A percentile compares a stretch with the other conserved stretches of the same genome.
Conservation (phyloP, 2,888 invertebrate species). For the Dicyrtomina minuta region DNA sequence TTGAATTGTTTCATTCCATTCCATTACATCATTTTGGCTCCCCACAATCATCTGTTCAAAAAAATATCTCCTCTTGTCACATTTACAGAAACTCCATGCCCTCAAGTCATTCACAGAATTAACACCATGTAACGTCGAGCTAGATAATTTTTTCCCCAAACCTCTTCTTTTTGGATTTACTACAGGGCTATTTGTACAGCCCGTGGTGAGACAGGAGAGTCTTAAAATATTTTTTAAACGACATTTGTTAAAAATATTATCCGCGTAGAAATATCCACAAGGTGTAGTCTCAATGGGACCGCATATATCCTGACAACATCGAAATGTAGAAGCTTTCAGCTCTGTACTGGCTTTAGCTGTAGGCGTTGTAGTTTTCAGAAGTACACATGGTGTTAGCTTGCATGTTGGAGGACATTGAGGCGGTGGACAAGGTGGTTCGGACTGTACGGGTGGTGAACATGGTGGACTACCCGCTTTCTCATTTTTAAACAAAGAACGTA, state of each 20-base stretch:
- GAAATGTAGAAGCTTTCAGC: neutral
- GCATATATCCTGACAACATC: slow-evolving; percentile 7
- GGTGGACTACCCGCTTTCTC: too few relatives aligned
- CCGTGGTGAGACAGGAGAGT: slow-evolving; percentile 1
- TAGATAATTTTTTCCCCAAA: slow-evolving; percentile 31
- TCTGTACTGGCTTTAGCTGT: neutral
- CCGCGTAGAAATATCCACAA: slow-evolving; percentile 14
- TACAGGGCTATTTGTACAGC: neutral
- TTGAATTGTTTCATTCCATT: too few relatives aligned
- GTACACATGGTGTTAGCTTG: too few relatives aligned
- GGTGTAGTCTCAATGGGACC: neutral
- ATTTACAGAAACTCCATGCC: slow-evolving; percentile 42
- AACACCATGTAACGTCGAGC: slow-evolving; percentile 39
- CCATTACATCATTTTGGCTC: neutral
- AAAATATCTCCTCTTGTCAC: slow-evolving; percentile 37
- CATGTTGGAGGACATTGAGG: neutral
- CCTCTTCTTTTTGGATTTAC: slow-evolving; percentile 6
- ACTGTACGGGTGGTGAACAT: neutral
- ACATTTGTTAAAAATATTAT: slow-evolving; percentile 13
- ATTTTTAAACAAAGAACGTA: too few relatives aligned
- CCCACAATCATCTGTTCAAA: slow-evolving; percentile 33
- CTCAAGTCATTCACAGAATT: slow-evolving; percentile 42
- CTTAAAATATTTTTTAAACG: neutral
- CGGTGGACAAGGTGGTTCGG: neutral
- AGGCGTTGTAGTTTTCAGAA: neutral